phyloP scores from a whole-genome alignment of 2,888 invertebrate genomes.

The Tineola bisselliella region DNA sequence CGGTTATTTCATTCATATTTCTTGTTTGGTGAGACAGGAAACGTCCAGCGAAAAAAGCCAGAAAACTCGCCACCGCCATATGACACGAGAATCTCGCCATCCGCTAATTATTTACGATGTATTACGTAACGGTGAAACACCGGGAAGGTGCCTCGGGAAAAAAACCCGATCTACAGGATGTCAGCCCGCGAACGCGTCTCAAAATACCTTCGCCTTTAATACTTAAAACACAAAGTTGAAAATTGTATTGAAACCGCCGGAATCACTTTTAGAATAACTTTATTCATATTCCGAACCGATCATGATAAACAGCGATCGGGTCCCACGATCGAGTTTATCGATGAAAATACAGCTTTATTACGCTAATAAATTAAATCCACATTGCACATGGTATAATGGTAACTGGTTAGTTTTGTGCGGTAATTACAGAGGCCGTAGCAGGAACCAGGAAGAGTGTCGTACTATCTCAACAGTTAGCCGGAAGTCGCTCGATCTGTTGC shows the following conservation, averaged over 20 bases:
- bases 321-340: slow-evolving; percentile 31
- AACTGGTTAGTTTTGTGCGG: slow-evolving; percentile 24
- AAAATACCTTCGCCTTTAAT: slow-evolving; percentile 34
- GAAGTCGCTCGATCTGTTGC: slow-evolving; percentile 65
- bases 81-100: slow-evolving; percentile 66
- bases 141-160: slow-evolving; percentile 57
- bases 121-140: slow-evolving; percentile 68
- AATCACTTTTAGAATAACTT: slow-evolving; percentile 61
- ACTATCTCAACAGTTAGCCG: slow-evolving; percentile 68
- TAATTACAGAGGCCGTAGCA: slow-evolving; percentile 66
- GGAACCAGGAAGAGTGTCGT: slow-evolving; percentile 69
- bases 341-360: slow-evolving; percentile 34
- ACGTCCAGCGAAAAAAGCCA: slow-evolving; percentile 50
- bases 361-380: slow-evolving; percentile 25
- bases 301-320: slow-evolving; percentile 54
- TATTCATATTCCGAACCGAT: slow-evolving; percentile 61
- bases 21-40: slow-evolving; percentile 32
- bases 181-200: slow-evolving; percentile 33
- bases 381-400: slow-evolving; percentile 19
- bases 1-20: neutral
- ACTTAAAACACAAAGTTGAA: slow-evolving; percentile 29
- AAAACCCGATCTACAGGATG: slow-evolving; percentile 63
- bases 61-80: slow-evolving; percentile 58
- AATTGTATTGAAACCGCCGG: slow-evolving; percentile 25
- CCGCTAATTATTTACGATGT: slow-evolving; percentile 69